These are phyloP conservation scores for Caenorhabditis sulstoni DNA, from an alignment of 2,888 invertebrate species.

Conservation along the genomic window DNA sequence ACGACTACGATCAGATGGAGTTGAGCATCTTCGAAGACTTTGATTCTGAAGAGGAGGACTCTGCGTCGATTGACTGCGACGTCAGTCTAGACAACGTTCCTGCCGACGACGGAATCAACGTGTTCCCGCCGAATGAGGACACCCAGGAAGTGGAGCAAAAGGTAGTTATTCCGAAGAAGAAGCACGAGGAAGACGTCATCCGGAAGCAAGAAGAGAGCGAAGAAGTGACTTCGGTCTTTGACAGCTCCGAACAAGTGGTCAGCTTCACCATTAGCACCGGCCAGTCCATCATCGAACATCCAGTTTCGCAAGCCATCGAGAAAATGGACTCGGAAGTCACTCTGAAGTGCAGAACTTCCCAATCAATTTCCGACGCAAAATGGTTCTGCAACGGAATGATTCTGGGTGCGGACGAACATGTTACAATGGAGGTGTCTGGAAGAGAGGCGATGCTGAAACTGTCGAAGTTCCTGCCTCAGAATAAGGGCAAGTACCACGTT, in stretches of 20 bases:
- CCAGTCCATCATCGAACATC: conserved; percentile 66
- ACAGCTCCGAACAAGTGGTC: conserved; percentile 28
- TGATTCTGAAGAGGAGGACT: conserved; percentile 56
- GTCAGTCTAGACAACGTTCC: conserved; percentile 65
- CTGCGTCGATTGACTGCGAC: conserved; percentile 64
- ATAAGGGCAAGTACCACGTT: conserved; percentile 67
- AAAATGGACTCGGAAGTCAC: conserved; percentile 48
- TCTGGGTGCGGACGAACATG: conserved; percentile 52
- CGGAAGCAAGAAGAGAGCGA: conserved; percentile 27
- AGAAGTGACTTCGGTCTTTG: conserved; percentile 19
- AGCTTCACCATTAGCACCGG: conserved; percentile 32
- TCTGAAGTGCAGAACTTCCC: conserved; percentile 51
- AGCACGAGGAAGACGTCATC: conserved; percentile 18
- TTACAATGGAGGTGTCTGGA: conserved; percentile 28
- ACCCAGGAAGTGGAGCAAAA: conserved; percentile 60
- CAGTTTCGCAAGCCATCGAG: conserved; percentile 57
- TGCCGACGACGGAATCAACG: conserved; percentile 65
- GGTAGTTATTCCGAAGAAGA: conserved; percentile 41
- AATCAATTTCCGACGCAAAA: conserved; percentile 50
- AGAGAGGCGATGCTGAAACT: conserved; percentile 57
- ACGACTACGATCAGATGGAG: conserved; percentile 70
- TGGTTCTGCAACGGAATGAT: conserved; percentile 72
- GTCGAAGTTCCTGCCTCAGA: conserved; percentile 59
- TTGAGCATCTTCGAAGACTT: conserved; percentile 65
- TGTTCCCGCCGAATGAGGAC: conserved; percentile 57